phyloP scores from a whole-genome alignment of 2,113 vertebrate species.

The Heteronetta atricapilla region DNA sequence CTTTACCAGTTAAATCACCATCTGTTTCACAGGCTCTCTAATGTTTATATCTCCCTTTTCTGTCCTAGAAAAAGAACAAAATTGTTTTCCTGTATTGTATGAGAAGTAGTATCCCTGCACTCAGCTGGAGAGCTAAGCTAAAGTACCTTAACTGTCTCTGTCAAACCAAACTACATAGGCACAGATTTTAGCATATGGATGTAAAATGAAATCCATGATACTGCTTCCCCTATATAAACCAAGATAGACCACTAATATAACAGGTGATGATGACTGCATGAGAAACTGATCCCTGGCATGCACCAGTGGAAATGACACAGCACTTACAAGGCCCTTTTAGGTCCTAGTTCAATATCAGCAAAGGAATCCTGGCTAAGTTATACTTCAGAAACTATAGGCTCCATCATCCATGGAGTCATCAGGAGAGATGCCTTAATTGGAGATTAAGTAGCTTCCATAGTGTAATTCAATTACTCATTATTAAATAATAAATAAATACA shows the following conservation, averaged over 20 bases:
- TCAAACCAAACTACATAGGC: background rate
- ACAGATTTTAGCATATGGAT: background rate
- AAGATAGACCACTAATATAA: background rate
- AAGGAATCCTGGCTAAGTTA: background rate
- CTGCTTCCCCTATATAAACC: background rate
- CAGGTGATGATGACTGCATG: constrained; percentile 28
- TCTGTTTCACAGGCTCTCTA: constrained; percentile 51
- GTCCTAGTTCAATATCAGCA: constrained; percentile 24
- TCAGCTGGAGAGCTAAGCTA: constrained; percentile 8
- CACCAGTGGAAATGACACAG: background rate
- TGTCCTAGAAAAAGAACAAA: constrained; percentile 16
- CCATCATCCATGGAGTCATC: background rate
- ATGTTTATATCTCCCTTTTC: constrained; percentile 48
- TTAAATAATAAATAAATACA: background rate
- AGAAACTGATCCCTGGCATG: background rate
- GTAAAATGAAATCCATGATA: background rate
- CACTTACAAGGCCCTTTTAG: constrained; percentile 6
- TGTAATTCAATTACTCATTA: background rate
- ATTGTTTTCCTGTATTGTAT: constrained; percentile 6
- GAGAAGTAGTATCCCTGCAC: constrained; percentile 3
- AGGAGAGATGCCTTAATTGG: background rate
- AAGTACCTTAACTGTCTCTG: background rate
- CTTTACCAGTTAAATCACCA: constrained; percentile 57
- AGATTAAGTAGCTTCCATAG: background rate
- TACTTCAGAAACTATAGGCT: background rate